phyloP scores from a whole-genome alignment of 1,140 invertebrate genomes.

The Tetramorium alpestre region DNA sequence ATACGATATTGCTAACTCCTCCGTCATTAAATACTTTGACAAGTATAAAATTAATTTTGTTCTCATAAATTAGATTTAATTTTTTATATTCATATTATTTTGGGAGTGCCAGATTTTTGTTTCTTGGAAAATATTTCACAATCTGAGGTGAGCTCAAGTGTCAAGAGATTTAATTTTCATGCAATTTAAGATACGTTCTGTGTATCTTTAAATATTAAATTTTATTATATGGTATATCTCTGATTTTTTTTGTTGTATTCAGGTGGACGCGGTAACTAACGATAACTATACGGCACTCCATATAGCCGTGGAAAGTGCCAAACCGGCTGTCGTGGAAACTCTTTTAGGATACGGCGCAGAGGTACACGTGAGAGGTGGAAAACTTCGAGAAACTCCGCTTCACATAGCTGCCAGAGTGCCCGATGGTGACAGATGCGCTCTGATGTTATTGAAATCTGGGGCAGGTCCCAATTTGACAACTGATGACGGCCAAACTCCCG shows the following conservation, averaged over 20 bases:
- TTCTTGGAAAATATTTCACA: neutral
- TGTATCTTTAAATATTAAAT: neutral
- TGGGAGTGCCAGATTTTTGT: neutral
- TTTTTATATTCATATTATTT: neutral
- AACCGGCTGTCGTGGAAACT: slow-evolving; percentile 98
- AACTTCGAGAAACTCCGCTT: slow-evolving; percentile 95
- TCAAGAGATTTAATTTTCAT: neutral
- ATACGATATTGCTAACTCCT: neutral
- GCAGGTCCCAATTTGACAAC: slow-evolving; percentile 97
- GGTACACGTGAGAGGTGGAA: slow-evolving; percentile 97
- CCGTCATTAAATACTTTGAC: neutral
- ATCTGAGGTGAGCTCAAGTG: neutral
- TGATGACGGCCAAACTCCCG: slow-evolving; percentile 97
- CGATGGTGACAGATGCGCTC: slow-evolving; percentile 97
- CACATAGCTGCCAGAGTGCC: slow-evolving; percentile 97
- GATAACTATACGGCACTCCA: slow-evolving; percentile 99
- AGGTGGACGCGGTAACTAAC: slow-evolving; percentile 87
- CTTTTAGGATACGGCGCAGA: slow-evolving; percentile 98
- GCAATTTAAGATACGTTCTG: neutral
- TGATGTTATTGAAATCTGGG: slow-evolving; percentile 99
- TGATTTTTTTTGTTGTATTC: neutral
- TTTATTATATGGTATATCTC: neutral
- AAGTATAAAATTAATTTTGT: neutral
- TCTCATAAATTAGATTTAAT: neutral
- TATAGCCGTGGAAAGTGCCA: slow-evolving; percentile 98